Conservation (phyloP, 2,888 invertebrate species). For the Microctonus hyperodae region DNA sequence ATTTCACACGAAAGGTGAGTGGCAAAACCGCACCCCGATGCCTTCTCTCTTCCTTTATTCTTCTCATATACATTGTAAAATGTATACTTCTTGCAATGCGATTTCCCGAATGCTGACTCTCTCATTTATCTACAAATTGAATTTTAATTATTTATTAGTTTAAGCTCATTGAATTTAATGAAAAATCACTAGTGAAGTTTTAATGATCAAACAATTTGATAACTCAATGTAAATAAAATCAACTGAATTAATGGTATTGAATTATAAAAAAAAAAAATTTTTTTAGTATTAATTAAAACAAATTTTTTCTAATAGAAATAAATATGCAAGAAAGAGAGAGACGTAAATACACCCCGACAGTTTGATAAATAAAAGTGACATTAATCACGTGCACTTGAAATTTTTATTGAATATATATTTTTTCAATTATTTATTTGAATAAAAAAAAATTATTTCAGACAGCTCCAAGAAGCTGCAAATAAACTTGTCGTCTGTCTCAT, state of each 20-base stretch:
- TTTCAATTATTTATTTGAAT: neutral
- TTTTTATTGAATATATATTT: neutral
- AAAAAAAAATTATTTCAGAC: neutral
- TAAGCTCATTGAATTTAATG: neutral
- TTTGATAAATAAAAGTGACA: neutral
- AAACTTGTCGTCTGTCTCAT: neutral
- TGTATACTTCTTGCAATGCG: neutral
- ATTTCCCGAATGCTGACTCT: neutral
- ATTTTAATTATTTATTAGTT: neutral
- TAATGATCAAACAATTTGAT: neutral
- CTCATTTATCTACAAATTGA: conserved; percentile 1
- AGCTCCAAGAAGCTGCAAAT: neutral
- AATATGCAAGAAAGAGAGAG: neutral
- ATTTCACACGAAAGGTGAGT: neutral
- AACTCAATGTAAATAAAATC: neutral
- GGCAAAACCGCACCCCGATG: neutral
- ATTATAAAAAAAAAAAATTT: neutral
- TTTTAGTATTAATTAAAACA: no score
- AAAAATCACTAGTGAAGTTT: neutral
- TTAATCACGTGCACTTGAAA: neutral
- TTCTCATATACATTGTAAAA: neutral
- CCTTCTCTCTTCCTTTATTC: neutral
- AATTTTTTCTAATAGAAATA: no score
- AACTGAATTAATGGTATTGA: neutral
- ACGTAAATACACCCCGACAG: neutral